These are phyloP conservation scores for Discoglossus pictus DNA, from an alignment of 2,797 vertebrate species.

Conservation along the genomic window DNA sequence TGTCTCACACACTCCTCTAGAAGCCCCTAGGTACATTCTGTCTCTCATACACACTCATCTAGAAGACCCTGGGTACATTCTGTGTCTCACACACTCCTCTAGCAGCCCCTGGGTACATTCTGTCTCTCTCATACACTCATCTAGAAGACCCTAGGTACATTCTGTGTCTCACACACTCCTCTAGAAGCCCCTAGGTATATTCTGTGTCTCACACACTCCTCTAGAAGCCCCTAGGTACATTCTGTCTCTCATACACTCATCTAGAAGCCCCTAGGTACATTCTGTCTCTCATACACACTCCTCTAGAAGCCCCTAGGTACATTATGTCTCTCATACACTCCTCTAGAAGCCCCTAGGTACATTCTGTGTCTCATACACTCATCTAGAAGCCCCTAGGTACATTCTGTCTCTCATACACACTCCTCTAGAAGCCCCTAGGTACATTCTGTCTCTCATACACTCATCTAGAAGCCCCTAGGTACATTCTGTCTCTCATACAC, in stretches of 20 bases:
- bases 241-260: background rate
- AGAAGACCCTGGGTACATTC: slow-evolving; percentile 7
- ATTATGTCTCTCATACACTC: too few relatives aligned
- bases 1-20: too few relatives aligned
- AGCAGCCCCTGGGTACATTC: too few relatives aligned
- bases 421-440: background rate
- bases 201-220: background rate
- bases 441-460: too few relatives aligned
- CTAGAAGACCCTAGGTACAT: slow-evolving; percentile 3
- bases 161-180: too few relatives aligned
- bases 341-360: background rate
- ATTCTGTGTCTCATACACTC: too few relatives aligned
- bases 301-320: slow-evolving; percentile 1
- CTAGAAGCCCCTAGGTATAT: too few relatives aligned
- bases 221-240: slow-evolving; percentile 3
- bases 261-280: slow-evolving; percentile 3
- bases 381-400: slow-evolving; percentile 1
- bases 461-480: background rate
- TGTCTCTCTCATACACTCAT: background rate
- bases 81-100: too few relatives aligned
- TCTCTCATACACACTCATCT: background rate
- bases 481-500: too few relatives aligned
- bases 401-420: too few relatives aligned
- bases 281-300: background rate
- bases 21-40: too few relatives aligned